These are phyloP conservation scores for Abramis brama DNA, from an alignment of 2,113 vertebrate species.

Conservation along the genomic window DNA sequence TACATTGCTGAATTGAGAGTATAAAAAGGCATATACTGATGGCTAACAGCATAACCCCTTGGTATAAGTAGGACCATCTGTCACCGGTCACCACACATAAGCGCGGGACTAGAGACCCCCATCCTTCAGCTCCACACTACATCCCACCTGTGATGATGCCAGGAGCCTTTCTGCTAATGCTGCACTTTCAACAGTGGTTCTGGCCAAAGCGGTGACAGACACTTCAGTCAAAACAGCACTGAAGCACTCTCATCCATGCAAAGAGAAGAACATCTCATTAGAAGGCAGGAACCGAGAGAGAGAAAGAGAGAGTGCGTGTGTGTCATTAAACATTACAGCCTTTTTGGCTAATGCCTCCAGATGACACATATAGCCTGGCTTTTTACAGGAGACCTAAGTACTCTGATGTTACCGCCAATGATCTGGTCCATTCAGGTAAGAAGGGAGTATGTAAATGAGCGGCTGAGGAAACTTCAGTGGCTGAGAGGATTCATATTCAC, in stretches of 20 bases:
- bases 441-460: not conserved
- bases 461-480: not conserved
- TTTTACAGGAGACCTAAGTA: slow-evolving; percentile 6
- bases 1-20: not conserved
- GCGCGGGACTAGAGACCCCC: slow-evolving; percentile 60
- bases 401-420: not conserved
- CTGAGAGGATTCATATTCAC: not conserved
- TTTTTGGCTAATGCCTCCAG: slow-evolving; percentile 28
- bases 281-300: slow-evolving; percentile 1
- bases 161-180: slow-evolving; percentile 62
- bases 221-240: slow-evolving; percentile 61
- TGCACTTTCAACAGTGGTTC: slow-evolving; percentile 60
- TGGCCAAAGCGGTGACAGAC: slow-evolving; percentile 65
- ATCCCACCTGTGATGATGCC: slow-evolving; percentile 60
- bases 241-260: slow-evolving; percentile 55
- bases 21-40: not conserved
- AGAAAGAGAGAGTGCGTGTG: not conserved
- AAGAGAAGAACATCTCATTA: slow-evolving; percentile 50
- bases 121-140: slow-evolving; percentile 69
- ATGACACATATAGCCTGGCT: slow-evolving; percentile 7
- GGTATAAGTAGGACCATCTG: slow-evolving; percentile 50
- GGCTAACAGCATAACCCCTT: slow-evolving; percentile 40
- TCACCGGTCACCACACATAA: slow-evolving; percentile 62
- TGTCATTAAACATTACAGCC: slow-evolving; percentile 41
- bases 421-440: slow-evolving; percentile 15